A percentile compares a stretch with the other conserved stretches of the same genome.
Conservation (phyloP, 92 coral and sea anemone species). For the Umimayanthus chanpuru region DNA sequence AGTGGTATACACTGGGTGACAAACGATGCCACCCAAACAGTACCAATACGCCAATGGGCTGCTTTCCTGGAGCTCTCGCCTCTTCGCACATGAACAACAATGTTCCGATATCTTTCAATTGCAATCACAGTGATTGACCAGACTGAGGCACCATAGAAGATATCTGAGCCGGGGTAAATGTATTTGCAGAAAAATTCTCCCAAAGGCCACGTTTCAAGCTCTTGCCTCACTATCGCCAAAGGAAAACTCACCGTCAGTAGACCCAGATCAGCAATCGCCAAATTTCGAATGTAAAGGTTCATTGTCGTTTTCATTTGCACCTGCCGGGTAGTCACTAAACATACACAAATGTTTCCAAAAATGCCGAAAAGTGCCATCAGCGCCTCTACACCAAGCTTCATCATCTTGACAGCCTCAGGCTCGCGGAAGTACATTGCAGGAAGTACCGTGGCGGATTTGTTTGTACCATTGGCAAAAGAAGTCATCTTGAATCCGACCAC, state of each 20-base stretch:
- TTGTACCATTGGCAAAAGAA: background rate
- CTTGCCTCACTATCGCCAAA: slow-evolving; percentile 9
- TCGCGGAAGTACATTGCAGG: background rate
- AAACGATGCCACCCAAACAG: slow-evolving; percentile 13
- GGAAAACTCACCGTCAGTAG: slow-evolving; percentile 25
- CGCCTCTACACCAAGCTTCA: background rate
- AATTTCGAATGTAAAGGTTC: slow-evolving; percentile 35
- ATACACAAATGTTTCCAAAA: slow-evolving; percentile 25
- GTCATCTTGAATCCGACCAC: background rate
- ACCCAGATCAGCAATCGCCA: slow-evolving; percentile 42
- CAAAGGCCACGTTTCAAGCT: slow-evolving; percentile 15
- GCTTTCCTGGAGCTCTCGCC: slow-evolving; percentile 7
- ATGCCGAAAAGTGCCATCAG: slow-evolving; percentile 27
- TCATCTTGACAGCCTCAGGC: slow-evolving; percentile 16
- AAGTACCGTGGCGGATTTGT: background rate
- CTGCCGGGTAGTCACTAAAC: slow-evolving; percentile 22
- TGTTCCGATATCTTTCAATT: slow-evolving; percentile 28
- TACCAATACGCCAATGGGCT: slow-evolving; percentile 1
- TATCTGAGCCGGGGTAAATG: slow-evolving; percentile 30
- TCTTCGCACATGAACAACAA: background rate
- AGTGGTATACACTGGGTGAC: slow-evolving; percentile 11
- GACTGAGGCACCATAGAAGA: slow-evolving; percentile 30
- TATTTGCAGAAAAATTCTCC: slow-evolving; percentile 27
- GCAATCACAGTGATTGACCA: slow-evolving; percentile 41
- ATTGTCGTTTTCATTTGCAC: slow-evolving; percentile 29